Evolutionary conservation across 2,113 vertebrate genomes (phyloP).

Genomic region (Sorex araneus): DNA sequence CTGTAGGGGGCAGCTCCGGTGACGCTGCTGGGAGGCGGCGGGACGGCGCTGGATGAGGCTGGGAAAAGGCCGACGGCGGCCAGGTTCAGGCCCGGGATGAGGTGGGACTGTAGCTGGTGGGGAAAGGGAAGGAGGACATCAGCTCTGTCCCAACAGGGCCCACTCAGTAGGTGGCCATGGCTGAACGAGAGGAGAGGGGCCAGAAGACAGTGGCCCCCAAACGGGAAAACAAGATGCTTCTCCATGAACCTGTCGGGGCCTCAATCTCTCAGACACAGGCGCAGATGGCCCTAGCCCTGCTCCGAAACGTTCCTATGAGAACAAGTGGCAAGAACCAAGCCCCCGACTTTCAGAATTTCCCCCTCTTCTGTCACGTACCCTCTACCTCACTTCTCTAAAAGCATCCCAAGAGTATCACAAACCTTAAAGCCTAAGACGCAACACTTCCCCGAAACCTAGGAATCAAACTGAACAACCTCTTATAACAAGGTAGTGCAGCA

Average conservation of each 20-base stretch:
- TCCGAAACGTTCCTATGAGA: neutral
- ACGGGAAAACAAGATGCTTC: neutral
- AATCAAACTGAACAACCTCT: neutral
- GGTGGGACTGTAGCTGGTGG: constrained; percentile 94
- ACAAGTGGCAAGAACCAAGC: too few relatives aligned
- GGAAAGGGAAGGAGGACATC: neutral
- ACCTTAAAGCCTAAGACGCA: neutral
- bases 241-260: neutral
- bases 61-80: constrained; percentile 96
- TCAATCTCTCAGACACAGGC: neutral
- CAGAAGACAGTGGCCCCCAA: neutral
- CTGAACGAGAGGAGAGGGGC: neutral
- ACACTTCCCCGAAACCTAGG: neutral
- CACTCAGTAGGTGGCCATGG: neutral
- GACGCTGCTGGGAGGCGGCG: constrained; percentile 93
- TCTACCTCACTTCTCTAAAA: neutral
- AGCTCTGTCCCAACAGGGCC: neutral
- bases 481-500: too few relatives aligned
- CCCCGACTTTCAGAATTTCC: neutral
- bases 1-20: constrained; percentile 92
- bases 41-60: constrained; percentile 92
- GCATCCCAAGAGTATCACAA: neutral
- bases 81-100: constrained; percentile 97
- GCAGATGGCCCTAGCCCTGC: too few relatives aligned
- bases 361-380: neutral